Conservation (phyloP, 2,113 vertebrate species). For the Leiothrix lutea region DNA sequence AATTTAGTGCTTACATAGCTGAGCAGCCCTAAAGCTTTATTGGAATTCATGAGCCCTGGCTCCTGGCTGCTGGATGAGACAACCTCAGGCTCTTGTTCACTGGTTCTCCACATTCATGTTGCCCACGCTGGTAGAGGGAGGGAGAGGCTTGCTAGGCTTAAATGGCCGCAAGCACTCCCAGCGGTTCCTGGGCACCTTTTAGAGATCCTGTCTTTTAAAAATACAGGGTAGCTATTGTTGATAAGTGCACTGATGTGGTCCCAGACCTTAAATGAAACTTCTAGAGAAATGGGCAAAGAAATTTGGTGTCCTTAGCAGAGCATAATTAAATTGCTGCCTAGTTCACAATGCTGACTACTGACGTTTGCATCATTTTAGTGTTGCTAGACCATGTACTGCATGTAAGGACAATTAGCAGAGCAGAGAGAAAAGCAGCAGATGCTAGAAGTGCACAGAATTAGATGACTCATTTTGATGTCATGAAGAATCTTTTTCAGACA, state of each 20-base stretch:
- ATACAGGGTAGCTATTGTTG: neutral
- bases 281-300: neutral
- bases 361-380: neutral
- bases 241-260: neutral
- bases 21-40: neutral
- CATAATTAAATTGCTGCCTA: neutral
- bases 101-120: neutral
- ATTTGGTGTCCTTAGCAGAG: neutral
- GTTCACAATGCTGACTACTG: neutral
- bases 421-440: constrained; percentile 51
- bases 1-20: neutral
- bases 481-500: neutral
- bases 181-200: neutral
- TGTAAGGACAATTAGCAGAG: constrained; percentile 20
- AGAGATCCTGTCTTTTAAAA: neutral
- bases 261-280: neutral
- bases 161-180: neutral
- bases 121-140: neutral
- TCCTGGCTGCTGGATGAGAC: neutral
- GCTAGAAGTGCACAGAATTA: constrained; percentile 2
- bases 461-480: constrained; percentile 30
- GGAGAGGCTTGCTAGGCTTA: neutral
- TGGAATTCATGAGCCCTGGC: too few species aligned
- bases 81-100: neutral
- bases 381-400: neutral